phyloP scores from a whole-genome alignment of 2,888 invertebrate genomes.

The Xylocampa areola region DNA sequence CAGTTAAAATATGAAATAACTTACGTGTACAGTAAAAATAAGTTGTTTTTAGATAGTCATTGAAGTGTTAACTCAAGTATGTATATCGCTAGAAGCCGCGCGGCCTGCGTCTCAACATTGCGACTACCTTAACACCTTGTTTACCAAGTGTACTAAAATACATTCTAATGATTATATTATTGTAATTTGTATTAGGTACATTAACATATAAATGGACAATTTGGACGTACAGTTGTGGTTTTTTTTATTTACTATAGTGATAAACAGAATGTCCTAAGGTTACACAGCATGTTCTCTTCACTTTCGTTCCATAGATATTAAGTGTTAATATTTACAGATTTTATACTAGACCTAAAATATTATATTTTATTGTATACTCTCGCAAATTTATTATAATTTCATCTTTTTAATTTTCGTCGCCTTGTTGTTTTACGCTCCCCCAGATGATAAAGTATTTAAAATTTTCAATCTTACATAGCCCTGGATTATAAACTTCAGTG shows the following conservation, averaged over 20 bases:
- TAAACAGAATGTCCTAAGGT: slow-evolving; percentile 76
- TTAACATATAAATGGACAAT: slow-evolving; percentile 90
- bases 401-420: slow-evolving; percentile 46
- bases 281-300: slow-evolving; percentile 74
- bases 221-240: slow-evolving; percentile 89
- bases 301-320: slow-evolving; percentile 80
- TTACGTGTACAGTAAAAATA: slow-evolving; percentile 89
- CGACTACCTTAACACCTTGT: slow-evolving; percentile 77
- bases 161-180: slow-evolving; percentile 87
- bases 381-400: slow-evolving; percentile 53
- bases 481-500: not conserved
- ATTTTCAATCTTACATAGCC: not conserved
- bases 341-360: slow-evolving; percentile 62
- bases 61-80: slow-evolving; percentile 77
- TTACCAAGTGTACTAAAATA: slow-evolving; percentile 84
- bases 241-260: slow-evolving; percentile 77
- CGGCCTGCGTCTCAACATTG: slow-evolving; percentile 69
- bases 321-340: slow-evolving; percentile 75
- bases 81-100: slow-evolving; percentile 77
- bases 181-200: slow-evolving; percentile 89
- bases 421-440: slow-evolving; percentile 13
- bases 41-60: slow-evolving; percentile 86
- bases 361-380: slow-evolving; percentile 71
- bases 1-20: slow-evolving; percentile 90
- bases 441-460: not conserved